These are phyloP conservation scores for Phaenicophaeus curvirostris DNA, from an alignment of 2,797 vertebrate genomes.

Conservation along the genomic window DNA sequence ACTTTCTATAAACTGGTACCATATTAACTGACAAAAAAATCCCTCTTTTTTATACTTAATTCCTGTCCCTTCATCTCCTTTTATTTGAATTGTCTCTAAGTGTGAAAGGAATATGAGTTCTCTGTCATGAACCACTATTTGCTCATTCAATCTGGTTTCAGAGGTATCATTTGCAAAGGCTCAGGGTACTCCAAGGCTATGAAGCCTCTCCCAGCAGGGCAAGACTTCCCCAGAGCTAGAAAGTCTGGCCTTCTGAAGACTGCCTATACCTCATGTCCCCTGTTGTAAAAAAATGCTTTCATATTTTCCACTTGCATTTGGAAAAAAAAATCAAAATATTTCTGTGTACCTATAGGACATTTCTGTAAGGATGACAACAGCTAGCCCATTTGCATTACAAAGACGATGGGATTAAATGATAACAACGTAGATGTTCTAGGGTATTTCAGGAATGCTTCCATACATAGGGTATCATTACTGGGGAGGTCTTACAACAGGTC, in stretches of 20 bases:
- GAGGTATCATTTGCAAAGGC: too few species aligned
- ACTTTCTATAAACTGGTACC: neutral
- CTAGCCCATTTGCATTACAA: neutral
- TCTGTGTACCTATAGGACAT: neutral
- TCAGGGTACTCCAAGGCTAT: neutral
- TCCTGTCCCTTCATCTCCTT: neutral
- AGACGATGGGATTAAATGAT: neutral
- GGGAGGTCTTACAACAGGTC: neutral
- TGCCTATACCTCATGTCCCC: neutral
- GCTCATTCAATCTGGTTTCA: too few species aligned
- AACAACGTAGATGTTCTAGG: neutral
- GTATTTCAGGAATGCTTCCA: neutral
- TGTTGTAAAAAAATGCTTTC: neutral
- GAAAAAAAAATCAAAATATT: neutral
- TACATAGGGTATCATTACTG: fast-evolving
- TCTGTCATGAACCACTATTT: neutral
- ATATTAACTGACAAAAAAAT: neutral
- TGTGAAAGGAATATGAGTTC: neutral
- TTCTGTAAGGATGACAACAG: neutral
- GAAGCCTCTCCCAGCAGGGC: neutral
- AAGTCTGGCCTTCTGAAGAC: neutral
- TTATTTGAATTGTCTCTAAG: neutral
- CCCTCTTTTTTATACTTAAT: neutral
- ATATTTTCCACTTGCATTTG: neutral
- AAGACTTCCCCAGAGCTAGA: neutral